These are phyloP conservation scores for Meandrina meandrites DNA, from an alignment of 92 coral and sea anemone species.

Conservation along the genomic window DNA sequence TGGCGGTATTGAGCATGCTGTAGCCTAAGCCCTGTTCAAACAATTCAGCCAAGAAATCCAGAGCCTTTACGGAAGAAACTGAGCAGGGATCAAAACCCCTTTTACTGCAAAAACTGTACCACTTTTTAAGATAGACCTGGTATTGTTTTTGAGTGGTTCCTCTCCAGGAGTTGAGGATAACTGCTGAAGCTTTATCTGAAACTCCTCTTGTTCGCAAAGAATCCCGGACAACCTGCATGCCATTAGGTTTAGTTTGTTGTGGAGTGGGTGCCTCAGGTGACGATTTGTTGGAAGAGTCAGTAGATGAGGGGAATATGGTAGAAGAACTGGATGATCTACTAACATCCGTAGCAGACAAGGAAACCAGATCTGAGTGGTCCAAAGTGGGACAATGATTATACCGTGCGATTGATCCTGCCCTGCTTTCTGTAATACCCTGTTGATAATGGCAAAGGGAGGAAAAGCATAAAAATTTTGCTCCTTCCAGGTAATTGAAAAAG, in stretches of 20 bases:
- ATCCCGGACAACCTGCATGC: slow-evolving; percentile 58
- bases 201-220: slow-evolving; percentile 41
- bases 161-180: slow-evolving; percentile 34
- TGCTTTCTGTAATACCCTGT: too few species aligned
- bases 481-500: too few species aligned
- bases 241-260: slow-evolving; percentile 38
- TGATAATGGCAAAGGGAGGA: too few species aligned
- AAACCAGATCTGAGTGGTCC: too few species aligned
- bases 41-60: slow-evolving; percentile 55
- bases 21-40: slow-evolving; percentile 45
- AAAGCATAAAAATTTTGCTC: too few species aligned
- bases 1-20: slow-evolving; percentile 51
- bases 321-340: too few species aligned
- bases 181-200: slow-evolving; percentile 26
- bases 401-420: too few species aligned
- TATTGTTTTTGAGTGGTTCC: slow-evolving; percentile 55
- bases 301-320: too few species aligned
- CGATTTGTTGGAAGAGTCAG: slow-evolving; percentile 40
- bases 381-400: too few species aligned
- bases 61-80: slow-evolving; percentile 38
- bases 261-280: slow-evolving; percentile 2
- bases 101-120: slow-evolving; percentile 21
- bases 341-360: too few species aligned
- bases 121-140: slow-evolving; percentile 41
- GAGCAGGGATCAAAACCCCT: slow-evolving; percentile 35